A percentile compares a stretch with the other conserved stretches of the same genome.
These are phyloP conservation scores for Ginglymostoma cirratum DNA, from an alignment of 2,113 vertebrate genomes.

Conservation along the genomic window DNA sequence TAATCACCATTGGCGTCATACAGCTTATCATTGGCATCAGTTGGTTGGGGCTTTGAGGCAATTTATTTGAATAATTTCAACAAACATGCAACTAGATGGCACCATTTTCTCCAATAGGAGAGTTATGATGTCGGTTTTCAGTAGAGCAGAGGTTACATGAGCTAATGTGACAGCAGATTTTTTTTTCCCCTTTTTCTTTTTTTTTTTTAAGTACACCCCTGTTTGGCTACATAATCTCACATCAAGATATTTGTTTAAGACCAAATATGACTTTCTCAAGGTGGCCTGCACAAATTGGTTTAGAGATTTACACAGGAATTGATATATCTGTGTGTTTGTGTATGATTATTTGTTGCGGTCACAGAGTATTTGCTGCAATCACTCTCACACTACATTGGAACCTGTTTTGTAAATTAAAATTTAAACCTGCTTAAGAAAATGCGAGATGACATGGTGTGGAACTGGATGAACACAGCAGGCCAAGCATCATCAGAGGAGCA, in stretches of 20 bases:
- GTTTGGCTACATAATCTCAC: neutral
- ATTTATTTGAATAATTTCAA: conserved; percentile 11
- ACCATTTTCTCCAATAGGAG: neutral
- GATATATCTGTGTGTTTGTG: neutral
- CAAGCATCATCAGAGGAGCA: too few species aligned
- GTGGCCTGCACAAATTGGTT: neutral
- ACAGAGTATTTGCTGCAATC: neutral
- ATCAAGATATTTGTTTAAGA: neutral
- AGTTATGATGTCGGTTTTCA: neutral
- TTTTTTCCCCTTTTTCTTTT: too few species aligned
- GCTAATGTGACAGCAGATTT: neutral
- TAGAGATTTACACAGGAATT: neutral
- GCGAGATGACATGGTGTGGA: too few species aligned
- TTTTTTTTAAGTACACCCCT: neutral
- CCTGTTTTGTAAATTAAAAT: neutral
- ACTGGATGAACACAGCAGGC: too few species aligned
- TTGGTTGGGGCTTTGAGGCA: neutral
- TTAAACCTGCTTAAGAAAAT: neutral
- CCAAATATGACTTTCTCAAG: neutral
- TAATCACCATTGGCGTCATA: neutral
- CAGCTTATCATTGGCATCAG: neutral
- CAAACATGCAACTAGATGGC: neutral
- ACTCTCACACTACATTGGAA: neutral
- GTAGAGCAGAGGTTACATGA: neutral
- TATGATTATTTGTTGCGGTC: neutral